phyloP scores from a whole-genome alignment of 2,113 vertebrate species.

The Cebus imitator region DNA sequence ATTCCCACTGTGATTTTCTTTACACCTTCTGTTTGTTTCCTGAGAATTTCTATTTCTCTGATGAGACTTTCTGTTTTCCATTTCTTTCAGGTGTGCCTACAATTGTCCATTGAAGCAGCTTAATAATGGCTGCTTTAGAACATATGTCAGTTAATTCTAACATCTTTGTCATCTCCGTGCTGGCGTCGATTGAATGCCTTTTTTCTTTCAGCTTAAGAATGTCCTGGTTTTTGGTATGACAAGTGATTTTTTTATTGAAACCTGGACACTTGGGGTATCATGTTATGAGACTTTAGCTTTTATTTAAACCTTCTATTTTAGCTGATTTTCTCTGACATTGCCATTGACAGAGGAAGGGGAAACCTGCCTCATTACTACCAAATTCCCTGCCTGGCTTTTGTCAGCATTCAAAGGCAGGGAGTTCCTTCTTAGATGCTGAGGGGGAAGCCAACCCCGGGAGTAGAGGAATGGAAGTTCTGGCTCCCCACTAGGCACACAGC shows the following conservation, averaged over 20 bases:
- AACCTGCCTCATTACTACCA: background rate
- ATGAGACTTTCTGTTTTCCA: background rate
- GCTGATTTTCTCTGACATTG: background rate
- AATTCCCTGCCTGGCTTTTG: background rate
- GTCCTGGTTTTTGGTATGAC: background rate
- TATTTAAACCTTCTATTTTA: background rate
- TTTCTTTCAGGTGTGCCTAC: background rate
- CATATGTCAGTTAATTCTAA: background rate
- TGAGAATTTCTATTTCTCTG: background rate
- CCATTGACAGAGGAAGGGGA: background rate
- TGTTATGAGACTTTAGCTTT: background rate
- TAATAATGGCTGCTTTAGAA: background rate
- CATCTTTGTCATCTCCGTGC: background rate
- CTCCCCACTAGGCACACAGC: background rate
- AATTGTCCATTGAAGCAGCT: background rate
- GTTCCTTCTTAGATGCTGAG: background rate
- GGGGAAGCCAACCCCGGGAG: background rate
- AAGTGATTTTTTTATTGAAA: background rate
- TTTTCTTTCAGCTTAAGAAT: background rate
- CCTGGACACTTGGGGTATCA: background rate
- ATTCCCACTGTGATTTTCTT: background rate
- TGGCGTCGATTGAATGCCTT: background rate
- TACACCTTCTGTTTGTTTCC: background rate
- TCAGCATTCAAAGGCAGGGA: background rate
- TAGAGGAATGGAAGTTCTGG: rapidly evolving